Percentiles rank a stretch among this genome's conserved stretches.
Evolutionary conservation across 1,140 invertebrate species (phyloP).

Genomic region (Drosophila cardini): DNA sequence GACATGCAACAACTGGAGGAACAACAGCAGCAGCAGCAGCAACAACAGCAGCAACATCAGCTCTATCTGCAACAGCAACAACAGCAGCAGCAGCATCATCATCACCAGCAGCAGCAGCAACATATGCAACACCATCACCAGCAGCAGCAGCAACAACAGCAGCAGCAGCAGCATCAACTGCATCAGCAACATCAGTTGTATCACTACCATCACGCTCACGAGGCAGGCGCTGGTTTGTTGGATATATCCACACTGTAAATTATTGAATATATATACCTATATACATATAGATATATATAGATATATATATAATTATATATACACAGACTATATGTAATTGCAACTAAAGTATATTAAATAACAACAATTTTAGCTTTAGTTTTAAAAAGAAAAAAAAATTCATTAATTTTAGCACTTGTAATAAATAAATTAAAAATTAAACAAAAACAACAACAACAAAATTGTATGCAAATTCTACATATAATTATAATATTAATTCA

Average conservation of each 20-base stretch:
- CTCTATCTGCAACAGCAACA: constrained; percentile 53
- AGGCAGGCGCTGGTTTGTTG: constrained; percentile 68
- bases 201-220: constrained; percentile 60
- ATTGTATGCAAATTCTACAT: constrained; percentile 36
- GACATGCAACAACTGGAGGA: constrained; percentile 71
- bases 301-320: constrained; percentile 46
- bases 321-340: constrained; percentile 32
- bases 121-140: constrained; percentile 31
- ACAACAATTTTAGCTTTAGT: constrained; percentile 77
- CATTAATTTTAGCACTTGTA: constrained; percentile 50
- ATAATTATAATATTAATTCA: constrained; percentile 51
- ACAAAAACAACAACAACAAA: constrained; percentile 50
- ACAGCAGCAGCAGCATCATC: constrained; percentile 50
- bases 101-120: constrained; percentile 61
- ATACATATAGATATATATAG: constrained; percentile 45
- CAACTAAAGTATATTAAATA: constrained; percentile 28
- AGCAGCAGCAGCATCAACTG: constrained; percentile 41
- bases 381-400: constrained; percentile 55
- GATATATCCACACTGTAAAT: constrained; percentile 85
- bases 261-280: constrained; percentile 74
- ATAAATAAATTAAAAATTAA: constrained; percentile 37
- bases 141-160: constrained; percentile 46
- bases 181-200: constrained; percentile 62
- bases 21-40: constrained; percentile 57
- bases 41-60: constrained; percentile 57